phyloP scores from a whole-genome alignment of 2,797 vertebrate species.

The Gephyroberyx darwinii region DNA sequence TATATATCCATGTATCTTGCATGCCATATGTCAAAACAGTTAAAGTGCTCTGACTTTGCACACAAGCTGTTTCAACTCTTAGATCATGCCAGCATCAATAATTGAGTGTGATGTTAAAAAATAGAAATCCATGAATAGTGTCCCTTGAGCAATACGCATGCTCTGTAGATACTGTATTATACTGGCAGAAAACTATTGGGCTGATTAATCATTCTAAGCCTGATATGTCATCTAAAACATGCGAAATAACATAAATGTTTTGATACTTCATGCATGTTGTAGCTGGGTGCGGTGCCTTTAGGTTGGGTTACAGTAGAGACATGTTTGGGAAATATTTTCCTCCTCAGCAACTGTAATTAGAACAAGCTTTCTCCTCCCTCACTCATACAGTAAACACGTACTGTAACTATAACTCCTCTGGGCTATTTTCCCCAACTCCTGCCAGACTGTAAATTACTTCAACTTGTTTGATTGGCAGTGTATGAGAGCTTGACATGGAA shows the following conservation, averaged over 20 bases:
- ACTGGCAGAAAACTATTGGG: not conserved
- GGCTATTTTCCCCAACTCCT: conserved; percentile 55
- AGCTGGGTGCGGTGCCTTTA: conserved; percentile 46
- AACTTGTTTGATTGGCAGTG: conserved; percentile 61
- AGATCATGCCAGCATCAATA: conserved; percentile 32
- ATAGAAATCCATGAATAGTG: conserved; percentile 12
- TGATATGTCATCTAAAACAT: conserved; percentile 33
- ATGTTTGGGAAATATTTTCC: conserved; percentile 61
- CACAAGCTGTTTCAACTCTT: conserved; percentile 37
- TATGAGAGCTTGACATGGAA: conserved; percentile 40
- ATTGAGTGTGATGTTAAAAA: conserved; percentile 7
- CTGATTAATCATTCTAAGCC: conserved; percentile 35
- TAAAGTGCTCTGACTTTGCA: conserved; percentile 30
- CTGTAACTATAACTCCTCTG: conserved; percentile 49
- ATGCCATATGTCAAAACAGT: conserved; percentile 43
- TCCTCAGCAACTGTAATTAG: conserved; percentile 63
- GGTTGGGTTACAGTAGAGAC: conserved; percentile 55
- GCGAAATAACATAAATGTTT: conserved; percentile 36
- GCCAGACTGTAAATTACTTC: conserved; percentile 58
- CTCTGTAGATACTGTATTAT: conserved; percentile 10
- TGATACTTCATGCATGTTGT: conserved; percentile 40
- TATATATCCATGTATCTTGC: conserved; percentile 18
- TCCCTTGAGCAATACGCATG: not conserved
- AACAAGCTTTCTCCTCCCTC: conserved; percentile 49
- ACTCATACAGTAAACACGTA: conserved; percentile 33